Conservation (phyloP, 1,140 invertebrate species). For the Hypothenemus hampei region DNA sequence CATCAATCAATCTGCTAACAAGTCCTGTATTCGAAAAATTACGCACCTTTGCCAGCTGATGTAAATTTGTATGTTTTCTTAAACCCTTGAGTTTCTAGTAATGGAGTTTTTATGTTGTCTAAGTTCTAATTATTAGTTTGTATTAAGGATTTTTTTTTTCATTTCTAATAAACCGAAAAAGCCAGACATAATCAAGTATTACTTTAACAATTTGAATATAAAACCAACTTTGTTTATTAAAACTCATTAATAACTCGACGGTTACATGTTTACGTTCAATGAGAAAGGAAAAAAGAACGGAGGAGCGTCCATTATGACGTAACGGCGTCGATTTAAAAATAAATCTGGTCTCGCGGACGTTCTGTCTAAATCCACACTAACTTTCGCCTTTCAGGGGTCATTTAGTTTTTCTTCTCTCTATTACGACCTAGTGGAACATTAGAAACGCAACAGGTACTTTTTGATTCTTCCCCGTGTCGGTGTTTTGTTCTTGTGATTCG, state of each 20-base stretch:
- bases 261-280: not conserved
- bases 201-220: not conserved
- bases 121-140: no score
- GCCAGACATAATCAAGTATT: no score
- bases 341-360: slow-evolving; percentile 16
- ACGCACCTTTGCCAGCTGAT: not conserved
- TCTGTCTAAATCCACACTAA: slow-evolving; percentile 7
- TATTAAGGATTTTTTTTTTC: no score
- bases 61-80: slow-evolving; percentile 18
- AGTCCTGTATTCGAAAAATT: not conserved
- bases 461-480: no score
- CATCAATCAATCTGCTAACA: not conserved
- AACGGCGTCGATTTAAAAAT: slow-evolving; percentile 17
- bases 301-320: slow-evolving; percentile 12
- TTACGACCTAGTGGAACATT: no score
- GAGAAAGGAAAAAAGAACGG: slow-evolving; percentile 7
- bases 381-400: slow-evolving; percentile 21
- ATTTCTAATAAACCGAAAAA: no score
- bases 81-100: not conserved
- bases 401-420: slow-evolving; percentile 11
- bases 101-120: no score
- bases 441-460: no score
- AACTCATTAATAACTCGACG: not conserved
- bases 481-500: no score
- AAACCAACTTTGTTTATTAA: not conserved